These are phyloP conservation scores for Zygaena filipendulae DNA, from an alignment of 2,888 invertebrate genomes.

Conservation along the genomic window DNA sequence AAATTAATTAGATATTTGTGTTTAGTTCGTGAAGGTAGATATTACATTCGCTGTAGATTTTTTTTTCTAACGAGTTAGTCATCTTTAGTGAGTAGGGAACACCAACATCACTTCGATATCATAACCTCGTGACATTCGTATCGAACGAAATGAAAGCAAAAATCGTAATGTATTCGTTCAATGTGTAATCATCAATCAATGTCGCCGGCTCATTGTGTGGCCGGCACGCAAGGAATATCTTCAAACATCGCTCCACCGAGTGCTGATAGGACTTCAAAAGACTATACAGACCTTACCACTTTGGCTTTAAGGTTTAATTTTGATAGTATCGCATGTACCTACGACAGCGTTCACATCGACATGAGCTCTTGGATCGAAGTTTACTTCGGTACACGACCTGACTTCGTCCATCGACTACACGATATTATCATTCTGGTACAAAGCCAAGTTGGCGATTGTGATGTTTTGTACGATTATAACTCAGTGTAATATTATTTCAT, in stretches of 20 bases:
- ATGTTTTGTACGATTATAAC: too few species aligned
- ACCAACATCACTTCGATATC: conserved; percentile 62
- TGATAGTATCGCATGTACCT: conserved; percentile 28
- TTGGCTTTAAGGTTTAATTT: not conserved
- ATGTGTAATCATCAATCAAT: conserved; percentile 61
- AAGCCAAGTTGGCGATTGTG: conserved; percentile 28
- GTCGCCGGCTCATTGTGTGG: conserved; percentile 64
- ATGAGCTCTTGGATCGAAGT: too few species aligned
- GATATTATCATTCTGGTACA: conserved; percentile 46
- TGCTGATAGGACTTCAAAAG: too few species aligned
- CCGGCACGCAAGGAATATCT: conserved; percentile 37
- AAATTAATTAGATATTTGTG: too few species aligned
- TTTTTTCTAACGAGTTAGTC: too few species aligned
- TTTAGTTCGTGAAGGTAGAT: too few species aligned
- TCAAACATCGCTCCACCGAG: too few species aligned
- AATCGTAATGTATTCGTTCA: conserved; percentile 68
- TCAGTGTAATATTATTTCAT: too few species aligned
- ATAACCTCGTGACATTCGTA: conserved; percentile 66
- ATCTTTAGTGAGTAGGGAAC: too few species aligned
- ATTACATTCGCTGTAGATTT: too few species aligned
- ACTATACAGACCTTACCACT: not conserved
- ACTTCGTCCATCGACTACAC: too few species aligned
- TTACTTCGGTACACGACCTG: too few species aligned
- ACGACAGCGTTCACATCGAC: conserved; percentile 29
- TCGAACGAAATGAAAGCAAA: conserved; percentile 63